A percentile compares a stretch with the other conserved stretches of the same genome.
Conservation (phyloP, 1,140 invertebrate species). For the Brachionus rotundiformis region DNA sequence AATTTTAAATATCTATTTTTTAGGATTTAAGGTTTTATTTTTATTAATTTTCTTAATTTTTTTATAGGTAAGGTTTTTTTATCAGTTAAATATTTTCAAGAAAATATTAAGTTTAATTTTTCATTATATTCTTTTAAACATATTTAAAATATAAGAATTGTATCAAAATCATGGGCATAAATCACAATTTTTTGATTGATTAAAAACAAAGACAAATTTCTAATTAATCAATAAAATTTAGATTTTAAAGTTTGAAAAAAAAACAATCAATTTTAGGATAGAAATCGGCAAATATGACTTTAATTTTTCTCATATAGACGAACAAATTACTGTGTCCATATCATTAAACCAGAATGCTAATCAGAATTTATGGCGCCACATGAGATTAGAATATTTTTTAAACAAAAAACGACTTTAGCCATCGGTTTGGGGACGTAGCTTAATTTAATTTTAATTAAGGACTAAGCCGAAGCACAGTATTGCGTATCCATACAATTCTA, state of each 20-base stretch:
- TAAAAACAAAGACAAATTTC: background rate
- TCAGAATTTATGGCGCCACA: slow-evolving; percentile 23
- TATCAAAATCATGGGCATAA: background rate
- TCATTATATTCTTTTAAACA: too few relatives aligned
- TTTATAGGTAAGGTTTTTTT: too few relatives aligned
- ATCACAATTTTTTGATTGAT: background rate
- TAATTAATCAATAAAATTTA: slow-evolving; percentile 10
- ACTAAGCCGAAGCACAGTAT: background rate
- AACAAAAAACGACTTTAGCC: background rate
- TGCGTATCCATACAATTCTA: background rate
- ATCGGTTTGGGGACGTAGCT: background rate
- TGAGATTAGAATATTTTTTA: slow-evolving; percentile 17
- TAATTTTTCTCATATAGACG: background rate
- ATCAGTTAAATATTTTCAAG: too few relatives aligned
- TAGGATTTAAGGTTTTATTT: too few relatives aligned
- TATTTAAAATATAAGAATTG: too few relatives aligned
- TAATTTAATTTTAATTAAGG: slow-evolving; percentile 37
- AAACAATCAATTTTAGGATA: background rate
- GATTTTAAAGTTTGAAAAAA: background rate
- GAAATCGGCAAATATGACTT: background rate
- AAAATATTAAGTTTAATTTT: too few relatives aligned
- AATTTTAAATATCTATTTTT: too few relatives aligned
- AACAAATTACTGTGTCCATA: slow-evolving; percentile 14
- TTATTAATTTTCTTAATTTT: too few relatives aligned
- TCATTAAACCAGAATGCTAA: slow-evolving; percentile 8